phyloP scores from a whole-genome alignment of 2,797 vertebrate species.

The Catostomus latipinnis region DNA sequence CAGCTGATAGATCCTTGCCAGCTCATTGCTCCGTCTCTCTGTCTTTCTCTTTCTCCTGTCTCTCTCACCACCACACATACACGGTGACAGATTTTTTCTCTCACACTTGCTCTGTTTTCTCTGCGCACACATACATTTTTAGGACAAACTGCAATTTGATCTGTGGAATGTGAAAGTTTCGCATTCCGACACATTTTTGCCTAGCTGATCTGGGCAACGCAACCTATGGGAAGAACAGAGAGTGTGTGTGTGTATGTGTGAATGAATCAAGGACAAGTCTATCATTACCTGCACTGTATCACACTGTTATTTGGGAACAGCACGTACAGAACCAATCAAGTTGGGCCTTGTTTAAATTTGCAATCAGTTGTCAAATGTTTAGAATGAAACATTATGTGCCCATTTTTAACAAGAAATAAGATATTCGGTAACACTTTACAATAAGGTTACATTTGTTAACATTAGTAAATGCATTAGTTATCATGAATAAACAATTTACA shows the following conservation, averaged over 20 bases:
- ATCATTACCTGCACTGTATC: conserved; percentile 29
- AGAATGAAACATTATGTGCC: neutral
- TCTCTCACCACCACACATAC: conserved; percentile 23
- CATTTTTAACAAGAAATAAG: too few relatives aligned
- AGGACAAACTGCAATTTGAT: conserved; percentile 38
- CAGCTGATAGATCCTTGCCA: conserved; percentile 42
- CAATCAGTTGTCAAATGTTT: conserved; percentile 14
- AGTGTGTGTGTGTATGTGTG: conserved; percentile 11
- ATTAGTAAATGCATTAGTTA: too few relatives aligned
- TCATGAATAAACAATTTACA: too few relatives aligned
- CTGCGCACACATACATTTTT: conserved; percentile 35
- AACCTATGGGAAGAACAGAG: neutral
- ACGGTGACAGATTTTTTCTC: conserved; percentile 12
- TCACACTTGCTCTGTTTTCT: conserved; percentile 8
- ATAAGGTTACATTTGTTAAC: too few relatives aligned
- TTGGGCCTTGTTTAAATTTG: conserved; percentile 23
- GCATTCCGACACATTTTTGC: conserved; percentile 36
- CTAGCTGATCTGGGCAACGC: conserved; percentile 17
- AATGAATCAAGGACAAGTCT: conserved; percentile 30
- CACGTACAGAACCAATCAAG: conserved; percentile 23
- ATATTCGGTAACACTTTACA: too few relatives aligned
- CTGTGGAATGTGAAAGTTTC: conserved; percentile 45
- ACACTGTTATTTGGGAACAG: conserved; percentile 24
- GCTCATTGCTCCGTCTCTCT: conserved; percentile 16
- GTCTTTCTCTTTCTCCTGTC: neutral